Evolutionary conservation across 2,797 vertebrate genomes (phyloP).

Genomic region (Argya squamiceps): DNA sequence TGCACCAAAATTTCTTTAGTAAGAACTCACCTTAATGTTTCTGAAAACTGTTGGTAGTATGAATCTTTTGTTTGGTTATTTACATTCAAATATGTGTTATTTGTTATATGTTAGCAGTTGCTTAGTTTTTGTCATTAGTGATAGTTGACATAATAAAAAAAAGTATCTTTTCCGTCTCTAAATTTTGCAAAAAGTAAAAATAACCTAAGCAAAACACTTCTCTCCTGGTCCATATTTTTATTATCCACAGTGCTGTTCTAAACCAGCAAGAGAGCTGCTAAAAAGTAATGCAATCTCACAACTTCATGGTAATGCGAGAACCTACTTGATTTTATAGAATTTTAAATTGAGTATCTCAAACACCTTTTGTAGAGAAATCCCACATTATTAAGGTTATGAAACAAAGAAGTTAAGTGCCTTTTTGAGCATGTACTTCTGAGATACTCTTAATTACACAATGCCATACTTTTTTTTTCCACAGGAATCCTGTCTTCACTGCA

Average conservation of each 20-base stretch:
- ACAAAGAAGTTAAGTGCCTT: neutral
- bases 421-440: neutral
- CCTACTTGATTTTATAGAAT: neutral
- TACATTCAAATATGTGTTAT: neutral
- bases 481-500: neutral
- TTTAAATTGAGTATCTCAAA: neutral
- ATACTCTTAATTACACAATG: neutral
- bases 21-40: neutral
- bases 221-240: neutral
- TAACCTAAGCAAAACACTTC: neutral
- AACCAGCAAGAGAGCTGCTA: neutral
- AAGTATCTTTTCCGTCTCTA: neutral
- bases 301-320: neutral
- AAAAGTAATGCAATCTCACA: neutral
- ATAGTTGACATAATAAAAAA: neutral
- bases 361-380: neutral
- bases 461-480: neutral
- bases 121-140: neutral
- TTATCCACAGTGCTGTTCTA: neutral
- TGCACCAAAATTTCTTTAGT: neutral
- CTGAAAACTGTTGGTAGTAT: neutral
- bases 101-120: neutral
- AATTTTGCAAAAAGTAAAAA: neutral
- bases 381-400: neutral
- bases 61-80: neutral